Conservation (phyloP, 1,140 invertebrate genomes). For the Drosophila orena region DNA sequence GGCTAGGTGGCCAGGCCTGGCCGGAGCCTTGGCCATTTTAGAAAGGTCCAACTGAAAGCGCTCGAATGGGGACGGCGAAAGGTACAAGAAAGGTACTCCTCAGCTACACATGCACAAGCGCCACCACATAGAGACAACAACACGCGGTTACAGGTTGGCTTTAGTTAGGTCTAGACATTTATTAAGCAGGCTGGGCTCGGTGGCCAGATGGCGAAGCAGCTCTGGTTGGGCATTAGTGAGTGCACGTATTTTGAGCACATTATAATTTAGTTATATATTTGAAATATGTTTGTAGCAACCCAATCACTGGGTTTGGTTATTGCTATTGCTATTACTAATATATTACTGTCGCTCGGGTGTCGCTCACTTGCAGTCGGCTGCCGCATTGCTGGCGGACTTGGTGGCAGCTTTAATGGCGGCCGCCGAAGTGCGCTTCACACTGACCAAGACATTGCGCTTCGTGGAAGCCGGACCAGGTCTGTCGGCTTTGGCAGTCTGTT, state of each 20-base stretch:
- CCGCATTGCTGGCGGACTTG: conserved; percentile 40
- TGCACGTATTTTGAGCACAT: conserved; percentile 44
- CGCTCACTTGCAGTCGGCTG: conserved; percentile 58
- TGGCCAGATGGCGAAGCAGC: conserved; percentile 39
- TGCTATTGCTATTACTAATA: conserved; percentile 29
- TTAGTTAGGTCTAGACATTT: conserved; percentile 65
- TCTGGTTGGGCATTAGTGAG: conserved; percentile 14
- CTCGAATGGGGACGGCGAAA: conserved; percentile 27
- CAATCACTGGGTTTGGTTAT: conserved; percentile 65
- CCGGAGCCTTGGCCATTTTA: conserved; percentile 49
- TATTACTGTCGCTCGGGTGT: conserved; percentile 16
- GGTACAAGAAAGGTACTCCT: conserved; percentile 40
- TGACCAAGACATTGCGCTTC: conserved; percentile 72
- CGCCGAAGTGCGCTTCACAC: conserved; percentile 59
- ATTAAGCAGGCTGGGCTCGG: conserved; percentile 57
- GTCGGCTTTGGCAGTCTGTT: conserved; percentile 46
- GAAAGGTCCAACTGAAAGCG: conserved; percentile 50
- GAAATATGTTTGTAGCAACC: conserved; percentile 55
- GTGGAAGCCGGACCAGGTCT: conserved; percentile 63
- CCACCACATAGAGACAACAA: conserved; percentile 25
- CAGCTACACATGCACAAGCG: conserved; percentile 1
- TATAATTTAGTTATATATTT: conserved; percentile 47
- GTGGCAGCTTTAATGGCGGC: conserved; percentile 57
- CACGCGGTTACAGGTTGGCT: conserved; percentile 43
- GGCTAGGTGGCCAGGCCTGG: conserved; percentile 33